Evolutionary conservation across 2,888 invertebrate genomes (phyloP).

Genomic region (Graphium colonna): DNA sequence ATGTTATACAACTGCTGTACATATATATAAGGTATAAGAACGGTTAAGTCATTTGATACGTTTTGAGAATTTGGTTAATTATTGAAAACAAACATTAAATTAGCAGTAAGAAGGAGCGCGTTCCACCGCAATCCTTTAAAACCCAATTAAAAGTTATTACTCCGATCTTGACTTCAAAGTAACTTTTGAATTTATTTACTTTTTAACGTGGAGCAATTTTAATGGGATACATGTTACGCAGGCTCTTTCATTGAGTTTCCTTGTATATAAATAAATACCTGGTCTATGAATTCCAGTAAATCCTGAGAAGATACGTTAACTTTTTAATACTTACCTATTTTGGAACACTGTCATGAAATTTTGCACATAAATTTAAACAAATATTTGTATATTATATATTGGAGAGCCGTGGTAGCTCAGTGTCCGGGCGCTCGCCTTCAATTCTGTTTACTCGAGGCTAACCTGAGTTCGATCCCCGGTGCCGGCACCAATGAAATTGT

Average conservation of each 20-base stretch:
- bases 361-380: no score
- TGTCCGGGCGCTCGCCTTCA: no score
- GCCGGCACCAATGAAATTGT: constrained; percentile 1
- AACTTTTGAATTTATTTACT: not conserved
- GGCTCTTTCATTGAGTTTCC: not conserved
- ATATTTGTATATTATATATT: no score
- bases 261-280: no score
- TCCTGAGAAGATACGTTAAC: no score
- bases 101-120: not conserved
- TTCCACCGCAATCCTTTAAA: not conserved
- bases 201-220: not conserved
- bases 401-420: no score
- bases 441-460: no score
- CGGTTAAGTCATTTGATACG: not conserved
- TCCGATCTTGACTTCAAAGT: not conserved
- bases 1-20: not conserved
- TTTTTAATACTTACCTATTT: not conserved
- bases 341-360: no score
- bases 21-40: no score
- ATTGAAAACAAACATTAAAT: not conserved
- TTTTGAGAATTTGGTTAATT: not conserved
- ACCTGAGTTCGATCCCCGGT: not conserved
- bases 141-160: not conserved
- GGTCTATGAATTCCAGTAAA: no score
- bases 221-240: not conserved